These are phyloP conservation scores for Hemiprocne comata DNA, from an alignment of 2,113 vertebrate species.

Conservation along the genomic window DNA sequence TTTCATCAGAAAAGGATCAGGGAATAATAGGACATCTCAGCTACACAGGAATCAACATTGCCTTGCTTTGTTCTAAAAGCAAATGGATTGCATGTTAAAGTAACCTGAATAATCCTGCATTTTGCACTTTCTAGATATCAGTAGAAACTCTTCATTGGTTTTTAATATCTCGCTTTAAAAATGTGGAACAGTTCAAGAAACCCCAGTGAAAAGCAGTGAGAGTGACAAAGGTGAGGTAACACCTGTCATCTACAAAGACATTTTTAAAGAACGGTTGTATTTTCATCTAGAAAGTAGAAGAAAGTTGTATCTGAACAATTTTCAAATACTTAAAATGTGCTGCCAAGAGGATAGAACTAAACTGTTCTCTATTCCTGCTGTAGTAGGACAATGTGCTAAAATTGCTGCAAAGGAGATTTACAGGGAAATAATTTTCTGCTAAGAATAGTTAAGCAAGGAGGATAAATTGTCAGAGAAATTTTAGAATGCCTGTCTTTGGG, in stretches of 20 bases:
- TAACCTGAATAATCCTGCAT: background rate
- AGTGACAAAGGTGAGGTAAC: background rate
- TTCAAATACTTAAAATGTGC: background rate
- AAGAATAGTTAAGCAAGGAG: slow-evolving; percentile 22
- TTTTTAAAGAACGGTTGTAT: background rate
- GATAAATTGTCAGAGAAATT: slow-evolving; percentile 21
- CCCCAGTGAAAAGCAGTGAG: background rate
- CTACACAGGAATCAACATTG: background rate
- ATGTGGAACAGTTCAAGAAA: background rate
- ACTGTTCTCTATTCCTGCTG: background rate
- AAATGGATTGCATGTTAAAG: background rate
- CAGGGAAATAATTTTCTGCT: slow-evolving; percentile 9
- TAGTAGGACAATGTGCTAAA: background rate
- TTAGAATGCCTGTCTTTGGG: background rate
- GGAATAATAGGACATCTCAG: background rate
- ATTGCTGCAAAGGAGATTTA: slow-evolving; percentile 10
- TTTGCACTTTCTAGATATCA: background rate
- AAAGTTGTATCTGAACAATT: background rate
- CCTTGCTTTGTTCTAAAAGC: background rate
- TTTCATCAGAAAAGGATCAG: background rate
- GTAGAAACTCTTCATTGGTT: background rate
- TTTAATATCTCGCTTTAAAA: background rate
- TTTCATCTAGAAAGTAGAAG: background rate
- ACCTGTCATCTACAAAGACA: background rate
- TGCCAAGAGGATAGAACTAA: background rate